Base-by-base conservation (phyloP, 1,140 invertebrate genomes). In the Penaeus chinensis region DNA sequence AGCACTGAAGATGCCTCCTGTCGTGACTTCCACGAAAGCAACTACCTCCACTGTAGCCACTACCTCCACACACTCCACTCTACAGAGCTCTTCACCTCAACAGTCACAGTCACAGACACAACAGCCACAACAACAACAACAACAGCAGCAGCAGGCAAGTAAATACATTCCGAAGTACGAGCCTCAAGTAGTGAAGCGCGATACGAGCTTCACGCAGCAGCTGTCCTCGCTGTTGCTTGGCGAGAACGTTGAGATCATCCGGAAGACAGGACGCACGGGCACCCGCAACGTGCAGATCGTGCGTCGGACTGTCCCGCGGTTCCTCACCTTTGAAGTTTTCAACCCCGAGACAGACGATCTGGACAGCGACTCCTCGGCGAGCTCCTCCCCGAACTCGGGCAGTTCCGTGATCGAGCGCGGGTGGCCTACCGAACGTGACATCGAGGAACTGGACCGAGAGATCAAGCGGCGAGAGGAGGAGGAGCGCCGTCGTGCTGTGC, bases 271-370 rank as follows among this genome's bases (percentile, higher is more conserved):
- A 10, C 88, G 65, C n/a, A 83, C 82, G 37, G 85, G 74, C 10
- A 80, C 84, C 20, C 81, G 88, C 19, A 87, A 89, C 69, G 90
- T 90, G 54, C 90, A 90, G 78, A 90, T 88, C 37, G 89, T 89
- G 19, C 86, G 90, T 61, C 89, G 90, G 63, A 91, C 91, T 54
- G 93, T 95, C 62, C 96, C 96, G 0, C 95, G 95, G 83, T 91
- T 97, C 20, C 93, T 97, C 83, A 96, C 96, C 3, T 92, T 97
- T 80, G 97, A 97, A 91, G 92, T 97, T 11, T 98, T 97, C 91
- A 97, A 98, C 92, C 97, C 96, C 2, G 96, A 97, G 91, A 97
- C 95, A 13, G 97, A 98, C 91, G 97, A 98, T 91, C 94, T 97
- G 92, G 97, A 97, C 91, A 97, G 96, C 90, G 96, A 97, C 91